These are phyloP conservation scores for Butorides virescens DNA, from an alignment of 2,113 vertebrate species.

Conservation along the genomic window DNA sequence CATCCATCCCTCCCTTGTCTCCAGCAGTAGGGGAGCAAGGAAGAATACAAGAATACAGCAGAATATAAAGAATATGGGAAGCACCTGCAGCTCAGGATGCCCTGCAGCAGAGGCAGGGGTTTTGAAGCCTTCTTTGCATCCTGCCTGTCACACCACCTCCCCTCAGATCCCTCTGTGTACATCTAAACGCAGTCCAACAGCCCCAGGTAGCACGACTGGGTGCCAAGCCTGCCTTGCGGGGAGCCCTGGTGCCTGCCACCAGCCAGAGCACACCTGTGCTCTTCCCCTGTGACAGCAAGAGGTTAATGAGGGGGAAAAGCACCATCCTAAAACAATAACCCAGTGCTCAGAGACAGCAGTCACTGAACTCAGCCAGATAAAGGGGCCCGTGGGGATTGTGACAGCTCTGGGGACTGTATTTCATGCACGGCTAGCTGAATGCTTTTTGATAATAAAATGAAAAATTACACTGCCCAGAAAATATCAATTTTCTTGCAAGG, in stretches of 20 bases:
- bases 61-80: background rate
- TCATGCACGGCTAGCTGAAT: conserved; percentile 43
- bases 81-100: background rate
- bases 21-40: background rate
- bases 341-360: conserved; percentile 37
- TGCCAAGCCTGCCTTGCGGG: background rate
- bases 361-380: conserved; percentile 53
- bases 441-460: conserved; percentile 65
- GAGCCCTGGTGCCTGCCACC: background rate
- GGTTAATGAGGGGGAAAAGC: conserved; percentile 60
- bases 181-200: background rate
- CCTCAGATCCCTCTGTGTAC: background rate
- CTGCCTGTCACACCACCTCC: background rate
- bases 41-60: background rate
- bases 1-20: background rate
- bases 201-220: background rate
- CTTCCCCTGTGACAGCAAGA: background rate
- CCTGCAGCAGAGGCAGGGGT: background rate
- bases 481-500: conserved; percentile 65
- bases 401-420: conserved; percentile 63
- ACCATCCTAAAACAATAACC: conserved; percentile 58
- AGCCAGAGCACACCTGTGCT: background rate
- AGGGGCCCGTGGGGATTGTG: conserved; percentile 52
- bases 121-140: background rate
- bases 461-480: conserved; percentile 62